Base-by-base conservation (phyloP, 2,797 vertebrate genomes). In the Mus caroli region DNA sequence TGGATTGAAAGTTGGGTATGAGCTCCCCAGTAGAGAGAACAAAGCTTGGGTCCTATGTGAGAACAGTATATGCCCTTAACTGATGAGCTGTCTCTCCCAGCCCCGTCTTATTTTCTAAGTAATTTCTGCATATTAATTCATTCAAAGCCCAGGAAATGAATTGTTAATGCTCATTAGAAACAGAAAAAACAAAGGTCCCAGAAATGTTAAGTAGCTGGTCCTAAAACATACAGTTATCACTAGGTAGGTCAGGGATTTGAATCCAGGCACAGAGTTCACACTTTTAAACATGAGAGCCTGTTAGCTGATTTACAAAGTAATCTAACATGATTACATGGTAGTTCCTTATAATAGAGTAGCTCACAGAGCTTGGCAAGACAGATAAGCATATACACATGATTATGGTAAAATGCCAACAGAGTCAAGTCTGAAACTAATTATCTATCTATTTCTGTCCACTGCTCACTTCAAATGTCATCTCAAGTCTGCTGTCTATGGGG, bases 41-140 rank as follows among this genome's bases (percentile, higher is more conserved):
- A 40, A 60, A 83, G 43, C 58, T 62, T 11, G 14, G 79, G 14
- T 43, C 24, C 26, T 83, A 37, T 43, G 24, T 1, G 31, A 62
- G 8, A 83, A 14, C 34, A 58, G 37, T 28, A 40, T 19, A 40
- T 28, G 1, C 52, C 7, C 24, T 83, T 60, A 40, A 60, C n/a
- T 82, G 56, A 24, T 60, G 1, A 60, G 6, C 1, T 24, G 15
- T 26, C 56, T 62, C 24, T 62, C 56, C 56, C 15, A 62, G 24
- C 4, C 37, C 56, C 17, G 34, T 15, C 6, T 43, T 8, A 67
- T 88, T 88, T 90, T 56, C 75, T 87, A 83, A 87, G 75, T 28
- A 75, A 86, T 88, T 94, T 54, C 17, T 75, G 24, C 52, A 62
- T 69, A 79, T 80, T 50, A 91, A 83, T 76, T 93, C 28, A 95